Evolutionary conservation across 2,113 vertebrate genomes (phyloP).

Genomic region (Taxidea taxus): DNA sequence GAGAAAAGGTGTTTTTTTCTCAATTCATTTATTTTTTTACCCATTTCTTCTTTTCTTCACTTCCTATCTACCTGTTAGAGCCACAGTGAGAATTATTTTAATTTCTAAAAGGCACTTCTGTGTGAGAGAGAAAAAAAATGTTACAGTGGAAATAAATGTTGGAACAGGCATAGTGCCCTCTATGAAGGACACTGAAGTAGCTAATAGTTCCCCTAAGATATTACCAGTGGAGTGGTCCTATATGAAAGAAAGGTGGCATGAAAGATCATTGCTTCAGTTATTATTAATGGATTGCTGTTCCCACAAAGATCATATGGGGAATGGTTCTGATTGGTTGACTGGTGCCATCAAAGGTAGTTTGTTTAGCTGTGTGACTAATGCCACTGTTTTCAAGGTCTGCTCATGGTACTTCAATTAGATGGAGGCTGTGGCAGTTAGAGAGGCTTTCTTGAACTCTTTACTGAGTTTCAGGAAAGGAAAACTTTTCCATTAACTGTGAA

Average conservation of each 20-base stretch:
- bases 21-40: slow-evolving; percentile 19
- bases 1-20: slow-evolving; percentile 15
- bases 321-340: slow-evolving; percentile 57
- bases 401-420: slow-evolving; percentile 74
- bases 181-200: slow-evolving; percentile 72
- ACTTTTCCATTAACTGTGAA: slow-evolving; percentile 81
- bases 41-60: slow-evolving; percentile 52
- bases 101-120: slow-evolving; percentile 73
- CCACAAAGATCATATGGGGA: slow-evolving; percentile 66
- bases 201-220: slow-evolving; percentile 74
- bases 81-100: slow-evolving; percentile 66
- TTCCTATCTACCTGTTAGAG: neutral
- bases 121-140: neutral
- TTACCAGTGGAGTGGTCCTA: slow-evolving; percentile 67
- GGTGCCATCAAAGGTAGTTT: slow-evolving; percentile 74
- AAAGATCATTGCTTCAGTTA: slow-evolving; percentile 75
- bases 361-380: slow-evolving; percentile 78
- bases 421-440: slow-evolving; percentile 60
- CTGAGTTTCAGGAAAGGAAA: slow-evolving; percentile 72
- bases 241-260: slow-evolving; percentile 69
- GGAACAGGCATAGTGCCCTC: slow-evolving; percentile 63
- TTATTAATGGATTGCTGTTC: slow-evolving; percentile 77
- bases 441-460: slow-evolving; percentile 74
- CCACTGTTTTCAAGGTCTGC: slow-evolving; percentile 77
- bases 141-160: slow-evolving; percentile 67